These are phyloP conservation scores for Bubo bubo DNA, from an alignment of 2,113 vertebrate genomes.

Conservation along the genomic window DNA sequence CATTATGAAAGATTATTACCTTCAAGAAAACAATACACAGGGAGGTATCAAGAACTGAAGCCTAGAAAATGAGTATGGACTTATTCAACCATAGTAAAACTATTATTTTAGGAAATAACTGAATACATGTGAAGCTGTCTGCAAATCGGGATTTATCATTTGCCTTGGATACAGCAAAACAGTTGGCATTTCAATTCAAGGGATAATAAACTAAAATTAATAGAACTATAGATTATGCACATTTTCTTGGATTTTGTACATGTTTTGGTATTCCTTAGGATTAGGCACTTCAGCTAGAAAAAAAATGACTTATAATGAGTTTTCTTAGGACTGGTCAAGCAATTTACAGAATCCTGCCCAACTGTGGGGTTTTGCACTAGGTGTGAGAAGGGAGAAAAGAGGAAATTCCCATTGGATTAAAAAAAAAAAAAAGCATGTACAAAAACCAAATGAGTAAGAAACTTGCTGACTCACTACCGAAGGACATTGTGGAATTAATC, in stretches of 20 bases:
- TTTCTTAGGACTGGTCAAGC: not conserved
- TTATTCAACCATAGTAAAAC: not conserved
- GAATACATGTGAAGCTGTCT: not conserved
- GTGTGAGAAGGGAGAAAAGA: slow-evolving; percentile 45
- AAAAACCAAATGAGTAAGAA: slow-evolving; percentile 41
- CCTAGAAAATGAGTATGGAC: not conserved
- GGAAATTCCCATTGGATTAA: slow-evolving; percentile 39
- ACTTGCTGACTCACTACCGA: slow-evolving; percentile 45
- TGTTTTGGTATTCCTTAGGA: not conserved
- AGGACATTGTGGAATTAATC: slow-evolving; percentile 7
- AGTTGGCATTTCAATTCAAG: not conserved
- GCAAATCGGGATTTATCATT: not conserved
- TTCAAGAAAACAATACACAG: not conserved
- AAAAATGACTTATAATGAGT: not conserved
- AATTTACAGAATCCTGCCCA: not conserved
- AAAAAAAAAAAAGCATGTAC: not conserved
- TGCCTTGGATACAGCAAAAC: not conserved
- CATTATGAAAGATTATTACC: not conserved
- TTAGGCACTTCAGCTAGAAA: not conserved
- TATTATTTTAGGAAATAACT: not conserved
- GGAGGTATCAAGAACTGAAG: fast-evolving
- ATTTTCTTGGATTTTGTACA: not conserved
- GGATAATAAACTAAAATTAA: not conserved
- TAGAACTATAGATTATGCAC: not conserved
- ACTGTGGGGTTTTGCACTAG: not conserved